Evolutionary conservation across 2,113 vertebrate species (phyloP).

Genomic region (Brachypteracias leptosomus): DNA sequence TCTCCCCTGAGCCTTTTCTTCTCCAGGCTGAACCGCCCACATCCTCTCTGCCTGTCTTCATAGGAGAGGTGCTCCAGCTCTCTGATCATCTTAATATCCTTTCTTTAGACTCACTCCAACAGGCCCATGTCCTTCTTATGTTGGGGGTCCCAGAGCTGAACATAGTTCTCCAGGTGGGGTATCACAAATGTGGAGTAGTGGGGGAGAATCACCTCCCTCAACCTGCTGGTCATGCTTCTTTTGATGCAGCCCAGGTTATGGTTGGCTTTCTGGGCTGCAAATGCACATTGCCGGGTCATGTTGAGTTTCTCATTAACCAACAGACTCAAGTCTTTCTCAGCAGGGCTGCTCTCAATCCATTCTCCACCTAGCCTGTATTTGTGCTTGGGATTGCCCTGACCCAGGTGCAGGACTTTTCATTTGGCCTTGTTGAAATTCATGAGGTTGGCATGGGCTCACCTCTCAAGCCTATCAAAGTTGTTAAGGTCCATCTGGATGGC

Average conservation of each 20-base stretch:
- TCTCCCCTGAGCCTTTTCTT: not conserved
- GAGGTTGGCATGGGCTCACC: not conserved
- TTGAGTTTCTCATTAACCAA: not conserved
- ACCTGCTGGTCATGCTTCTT: not conserved
- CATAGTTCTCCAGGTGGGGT: not conserved
- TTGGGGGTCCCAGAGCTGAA: not conserved
- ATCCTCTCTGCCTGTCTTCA: not conserved
- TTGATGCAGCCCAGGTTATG: not conserved
- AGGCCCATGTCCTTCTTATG: not conserved
- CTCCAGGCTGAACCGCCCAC: not conserved
- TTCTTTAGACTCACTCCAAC: not conserved
- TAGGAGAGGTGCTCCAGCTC: not conserved
- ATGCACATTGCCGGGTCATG: not conserved
- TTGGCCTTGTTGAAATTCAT: not conserved
- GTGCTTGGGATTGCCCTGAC: not conserved
- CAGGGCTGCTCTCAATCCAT: not conserved
- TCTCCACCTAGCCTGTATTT: not conserved
- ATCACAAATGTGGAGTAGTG: not conserved
- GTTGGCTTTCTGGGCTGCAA: not conserved
- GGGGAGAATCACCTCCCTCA: not conserved
- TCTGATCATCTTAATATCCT: not conserved
- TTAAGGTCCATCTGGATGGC: not conserved
- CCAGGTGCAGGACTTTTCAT: not conserved
- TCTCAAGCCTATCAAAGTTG: not conserved
- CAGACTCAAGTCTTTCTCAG: not conserved